A percentile compares a stretch with the other conserved stretches of the same genome.
Evolutionary conservation across 2,113 vertebrate genomes (phyloP).

Genomic region (Corapipo altera): DNA sequence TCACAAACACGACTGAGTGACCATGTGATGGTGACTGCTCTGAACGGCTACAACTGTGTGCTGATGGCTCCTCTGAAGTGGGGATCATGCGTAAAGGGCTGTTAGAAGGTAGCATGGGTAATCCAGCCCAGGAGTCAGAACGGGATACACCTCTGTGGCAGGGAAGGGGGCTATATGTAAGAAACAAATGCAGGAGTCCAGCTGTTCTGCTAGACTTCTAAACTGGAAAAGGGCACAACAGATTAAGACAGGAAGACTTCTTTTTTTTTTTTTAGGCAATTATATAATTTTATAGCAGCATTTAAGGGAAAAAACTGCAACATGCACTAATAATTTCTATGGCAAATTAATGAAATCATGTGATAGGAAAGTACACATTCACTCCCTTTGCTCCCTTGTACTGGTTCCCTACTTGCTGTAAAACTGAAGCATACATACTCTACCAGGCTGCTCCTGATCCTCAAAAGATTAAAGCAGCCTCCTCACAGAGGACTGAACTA

Average conservation of each 20-base stretch:
- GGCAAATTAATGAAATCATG: neutral
- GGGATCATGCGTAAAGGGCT: neutral
- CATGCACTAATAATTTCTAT: neutral
- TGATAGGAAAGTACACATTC: neutral
- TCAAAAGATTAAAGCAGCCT: neutral
- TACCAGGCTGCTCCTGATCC: neutral
- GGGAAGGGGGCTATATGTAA: neutral
- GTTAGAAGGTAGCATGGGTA: neutral
- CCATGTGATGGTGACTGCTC: neutral
- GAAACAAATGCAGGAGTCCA: neutral
- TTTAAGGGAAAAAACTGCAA: neutral
- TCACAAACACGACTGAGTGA: conserved; percentile 51
- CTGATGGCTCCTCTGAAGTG: neutral
- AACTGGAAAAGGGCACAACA: neutral
- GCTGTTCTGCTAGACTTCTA: neutral
- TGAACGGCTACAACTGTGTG: conserved; percentile 3
- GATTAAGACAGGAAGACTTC: neutral
- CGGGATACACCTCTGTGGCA: neutral
- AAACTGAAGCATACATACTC: neutral
- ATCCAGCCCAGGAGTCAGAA: neutral
- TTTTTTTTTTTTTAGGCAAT: neutral
- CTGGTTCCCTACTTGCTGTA: neutral
- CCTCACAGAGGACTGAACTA: neutral
- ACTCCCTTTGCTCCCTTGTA: neutral
- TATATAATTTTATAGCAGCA: neutral